Percentiles rank a stretch among this genome's conserved stretches.
Conservation (phyloP, 2,113 vertebrate genomes). For the Hypocryptadius cinnamomeus region DNA sequence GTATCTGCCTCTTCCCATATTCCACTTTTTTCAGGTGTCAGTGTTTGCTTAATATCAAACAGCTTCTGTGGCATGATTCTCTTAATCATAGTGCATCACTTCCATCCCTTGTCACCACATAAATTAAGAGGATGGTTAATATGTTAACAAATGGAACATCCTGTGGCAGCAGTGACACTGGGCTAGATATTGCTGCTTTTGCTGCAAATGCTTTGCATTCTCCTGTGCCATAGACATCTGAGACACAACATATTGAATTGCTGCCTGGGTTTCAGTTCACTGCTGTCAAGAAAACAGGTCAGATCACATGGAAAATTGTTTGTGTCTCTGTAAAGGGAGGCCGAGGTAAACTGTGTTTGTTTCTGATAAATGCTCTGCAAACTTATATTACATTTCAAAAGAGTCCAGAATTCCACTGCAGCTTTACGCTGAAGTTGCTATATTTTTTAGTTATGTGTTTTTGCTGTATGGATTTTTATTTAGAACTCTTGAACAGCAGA, state of each 20-base stretch:
- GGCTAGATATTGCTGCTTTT: not conserved
- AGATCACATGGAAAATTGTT: not conserved
- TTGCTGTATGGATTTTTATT: not conserved
- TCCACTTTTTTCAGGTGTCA: not conserved
- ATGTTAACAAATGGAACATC: not conserved
- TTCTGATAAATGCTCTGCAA: not conserved
- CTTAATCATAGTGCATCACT: not conserved
- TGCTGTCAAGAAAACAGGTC: conserved; percentile 13
- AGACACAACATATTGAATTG: not conserved
- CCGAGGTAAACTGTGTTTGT: not conserved
- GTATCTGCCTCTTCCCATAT: not conserved
- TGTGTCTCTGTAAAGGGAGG: not conserved
- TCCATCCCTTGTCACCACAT: not conserved
- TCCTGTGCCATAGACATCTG: not conserved
- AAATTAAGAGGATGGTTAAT: not conserved
- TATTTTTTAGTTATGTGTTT: not conserved
- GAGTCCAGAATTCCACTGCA: not conserved
- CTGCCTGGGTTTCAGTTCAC: not conserved
- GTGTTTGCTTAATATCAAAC: not conserved
- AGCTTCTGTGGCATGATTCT: not conserved
- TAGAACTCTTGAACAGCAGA: not conserved
- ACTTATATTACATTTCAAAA: not conserved
- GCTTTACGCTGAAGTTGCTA: not conserved
- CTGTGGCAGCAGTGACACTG: not conserved
- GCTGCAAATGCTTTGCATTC: not conserved